A percentile compares a stretch with the other conserved stretches of the same genome.
Conservation (phyloP, 2,888 invertebrate genomes). For the Acanthosoma haemorrhoidale region DNA sequence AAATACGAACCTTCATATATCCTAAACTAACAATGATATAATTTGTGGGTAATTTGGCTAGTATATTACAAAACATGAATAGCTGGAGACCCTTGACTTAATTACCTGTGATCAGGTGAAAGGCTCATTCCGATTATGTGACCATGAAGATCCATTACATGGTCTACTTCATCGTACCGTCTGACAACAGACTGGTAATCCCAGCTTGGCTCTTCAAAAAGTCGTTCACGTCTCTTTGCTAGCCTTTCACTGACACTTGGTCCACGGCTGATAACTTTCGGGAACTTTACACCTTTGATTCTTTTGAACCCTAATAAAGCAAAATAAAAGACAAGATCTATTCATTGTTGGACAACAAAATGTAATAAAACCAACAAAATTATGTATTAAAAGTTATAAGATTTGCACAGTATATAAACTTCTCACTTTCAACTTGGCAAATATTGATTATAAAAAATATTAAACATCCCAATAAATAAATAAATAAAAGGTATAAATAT, state of each 20-base stretch:
- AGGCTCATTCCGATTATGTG: slow-evolving; percentile 83
- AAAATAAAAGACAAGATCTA: not conserved
- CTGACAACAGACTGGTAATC: slow-evolving; percentile 52
- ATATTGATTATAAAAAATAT: too few species aligned
- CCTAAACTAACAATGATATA: too few species aligned
- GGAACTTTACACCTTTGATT: slow-evolving; percentile 64
- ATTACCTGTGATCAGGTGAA: slow-evolving; percentile 70
- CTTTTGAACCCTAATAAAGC: slow-evolving; percentile 56
- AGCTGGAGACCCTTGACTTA: not conserved
- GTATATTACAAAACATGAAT: too few species aligned
- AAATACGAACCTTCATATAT: too few species aligned
- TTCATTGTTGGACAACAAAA: too few species aligned
- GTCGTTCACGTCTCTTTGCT: slow-evolving; percentile 50
- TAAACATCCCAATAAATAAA: too few species aligned
- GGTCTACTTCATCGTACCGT: slow-evolving; percentile 68
- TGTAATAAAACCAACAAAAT: too few species aligned
- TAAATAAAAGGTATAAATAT: too few species aligned
- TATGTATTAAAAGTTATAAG: too few species aligned
- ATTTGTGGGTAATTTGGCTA: too few species aligned
- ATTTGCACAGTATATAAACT: too few species aligned
- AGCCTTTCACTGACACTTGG: slow-evolving; percentile 62
- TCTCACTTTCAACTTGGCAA: too few species aligned
- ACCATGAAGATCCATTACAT: slow-evolving; percentile 74
- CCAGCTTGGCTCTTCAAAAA: slow-evolving; percentile 6
- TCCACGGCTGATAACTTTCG: slow-evolving; percentile 62